phyloP scores from a whole-genome alignment of 2,888 invertebrate species.

The Idaea dimidiata region DNA sequence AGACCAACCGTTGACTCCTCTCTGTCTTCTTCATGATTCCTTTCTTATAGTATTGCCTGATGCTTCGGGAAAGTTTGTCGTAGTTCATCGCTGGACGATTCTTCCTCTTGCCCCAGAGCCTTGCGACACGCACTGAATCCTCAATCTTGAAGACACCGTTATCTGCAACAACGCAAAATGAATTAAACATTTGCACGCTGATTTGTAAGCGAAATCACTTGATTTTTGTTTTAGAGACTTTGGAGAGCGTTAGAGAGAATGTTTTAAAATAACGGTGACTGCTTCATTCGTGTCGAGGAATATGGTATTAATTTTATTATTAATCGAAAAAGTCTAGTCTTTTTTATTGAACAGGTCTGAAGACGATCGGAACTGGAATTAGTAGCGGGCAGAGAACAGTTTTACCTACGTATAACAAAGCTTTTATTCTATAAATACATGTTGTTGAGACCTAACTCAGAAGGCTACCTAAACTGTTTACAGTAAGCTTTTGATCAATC shows the following conservation, averaged over 20 bases:
- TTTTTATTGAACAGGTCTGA: background rate
- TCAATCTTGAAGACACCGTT: constrained; percentile 99
- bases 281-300: background rate
- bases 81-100: constrained; percentile 99
- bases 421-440: too few relatives aligned
- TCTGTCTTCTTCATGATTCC: constrained; percentile 99
- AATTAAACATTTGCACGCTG: constrained; percentile 54
- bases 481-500: too few relatives aligned
- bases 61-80: constrained; percentile 98
- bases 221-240: constrained; percentile 25
- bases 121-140: constrained; percentile 98
- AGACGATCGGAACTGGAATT: too few relatives aligned
- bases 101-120: constrained; percentile 98
- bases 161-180: constrained; percentile 60
- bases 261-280: background rate
- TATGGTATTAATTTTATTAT: too few relatives aligned
- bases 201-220: constrained; percentile 20
- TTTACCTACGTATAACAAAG: too few relatives aligned
- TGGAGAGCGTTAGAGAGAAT: background rate
- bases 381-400: too few relatives aligned
- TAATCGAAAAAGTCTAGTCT: background rate
- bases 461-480: too few relatives aligned
- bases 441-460: too few relatives aligned
- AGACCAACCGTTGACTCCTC: constrained; percentile 97
- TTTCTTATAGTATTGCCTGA: constrained; percentile 99